Base-by-base conservation (phyloP, 1,140 invertebrate species). In the Plutomurus gul region DNA sequence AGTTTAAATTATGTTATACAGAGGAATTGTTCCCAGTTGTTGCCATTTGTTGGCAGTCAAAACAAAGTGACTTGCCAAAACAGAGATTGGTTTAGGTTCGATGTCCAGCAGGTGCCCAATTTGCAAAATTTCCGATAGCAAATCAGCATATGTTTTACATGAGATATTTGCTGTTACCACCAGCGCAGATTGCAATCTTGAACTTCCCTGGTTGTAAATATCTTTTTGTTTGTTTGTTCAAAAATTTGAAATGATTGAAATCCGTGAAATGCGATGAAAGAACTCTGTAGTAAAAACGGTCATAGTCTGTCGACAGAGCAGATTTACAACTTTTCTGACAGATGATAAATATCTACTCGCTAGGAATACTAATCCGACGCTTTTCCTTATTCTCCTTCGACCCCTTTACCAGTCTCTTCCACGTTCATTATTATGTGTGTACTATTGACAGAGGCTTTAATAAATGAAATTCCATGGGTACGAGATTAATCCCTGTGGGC, bases 11-110 rank as follows among this genome's bases (percentile, higher is more conserved):
- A 65, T 43, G 20, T 3, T 73, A 47, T n/a, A 43, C 56, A 77
- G 56, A 18, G 46, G 46, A 77, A 77, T 77, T 37, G 65, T 77
- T 77, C 65, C 75, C 75, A 77, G 75, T 77, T 77, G 75, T 70
- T 70, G 75, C 75, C 65, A 75, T 49, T 70, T 56, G 37, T 77
- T 77, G 75, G 75, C 75, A 77, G 75, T 70, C 51, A 46, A 43
- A 70, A 70, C 75, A 77, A 77, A 40, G 36, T 39, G 18, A 77
- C 37, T 60, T 77, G 75, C 75, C 75, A 77, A 77, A 77, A 77
- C 30, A 30, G 75, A 70, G 33, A 13, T n/a, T 22, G 71, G n/a
- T 13, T 70, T 73, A 43, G 40, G 75, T 77, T 77, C 75, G 65
- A 40, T 77, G 75, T 77, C 75, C 75, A 77, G 73, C 73, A 36